phyloP scores from a whole-genome alignment of 53 echinoderm and acorn worm genomes.

The Holothuria leucospilota region DNA sequence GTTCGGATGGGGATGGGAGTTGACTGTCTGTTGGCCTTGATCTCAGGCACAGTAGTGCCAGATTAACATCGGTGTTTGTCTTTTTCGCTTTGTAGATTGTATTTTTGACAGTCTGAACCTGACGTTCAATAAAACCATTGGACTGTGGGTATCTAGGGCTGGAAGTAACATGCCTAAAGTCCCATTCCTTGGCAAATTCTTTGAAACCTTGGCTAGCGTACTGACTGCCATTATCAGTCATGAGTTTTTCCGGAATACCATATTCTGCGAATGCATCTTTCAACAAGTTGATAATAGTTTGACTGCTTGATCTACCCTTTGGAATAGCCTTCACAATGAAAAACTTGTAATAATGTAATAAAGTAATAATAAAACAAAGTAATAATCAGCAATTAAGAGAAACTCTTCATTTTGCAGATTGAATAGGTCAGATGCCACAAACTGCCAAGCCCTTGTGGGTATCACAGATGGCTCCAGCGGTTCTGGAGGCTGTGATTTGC shows the following conservation, averaged over 20 bases:
- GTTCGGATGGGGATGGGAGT: constrained; percentile 64
- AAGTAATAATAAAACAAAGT: too few species aligned
- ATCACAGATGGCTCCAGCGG: constrained; percentile 1
- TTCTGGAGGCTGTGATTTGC: background rate
- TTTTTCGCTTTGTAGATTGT: too few species aligned
- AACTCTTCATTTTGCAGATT: constrained; percentile 55
- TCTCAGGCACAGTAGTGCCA: constrained; percentile 67
- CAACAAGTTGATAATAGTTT: constrained; percentile 62
- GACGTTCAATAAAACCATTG: too few species aligned
- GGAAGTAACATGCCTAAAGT: constrained; percentile 73
- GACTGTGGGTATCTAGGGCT: too few species aligned
- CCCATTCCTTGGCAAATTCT: constrained; percentile 70
- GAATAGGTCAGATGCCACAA: constrained; percentile 67
- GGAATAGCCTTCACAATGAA: constrained; percentile 52
- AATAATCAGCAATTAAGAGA: constrained; percentile 63
- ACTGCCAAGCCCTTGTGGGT: constrained; percentile 66
- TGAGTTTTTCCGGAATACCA: constrained; percentile 65
- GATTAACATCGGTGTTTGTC: constrained; percentile 32
- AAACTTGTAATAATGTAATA: too few species aligned
- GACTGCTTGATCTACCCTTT: constrained; percentile 41
- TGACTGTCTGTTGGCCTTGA: constrained; percentile 64
- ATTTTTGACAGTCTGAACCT: too few species aligned
- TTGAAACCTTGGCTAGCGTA: constrained; percentile 57
- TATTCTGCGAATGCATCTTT: too few species aligned
- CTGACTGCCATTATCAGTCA: constrained; percentile 72